A percentile compares a stretch with the other conserved stretches of the same genome.
These are phyloP conservation scores for Nemapogon koenigi DNA, from an alignment of 2,888 invertebrate species.

Conservation along the genomic window DNA sequence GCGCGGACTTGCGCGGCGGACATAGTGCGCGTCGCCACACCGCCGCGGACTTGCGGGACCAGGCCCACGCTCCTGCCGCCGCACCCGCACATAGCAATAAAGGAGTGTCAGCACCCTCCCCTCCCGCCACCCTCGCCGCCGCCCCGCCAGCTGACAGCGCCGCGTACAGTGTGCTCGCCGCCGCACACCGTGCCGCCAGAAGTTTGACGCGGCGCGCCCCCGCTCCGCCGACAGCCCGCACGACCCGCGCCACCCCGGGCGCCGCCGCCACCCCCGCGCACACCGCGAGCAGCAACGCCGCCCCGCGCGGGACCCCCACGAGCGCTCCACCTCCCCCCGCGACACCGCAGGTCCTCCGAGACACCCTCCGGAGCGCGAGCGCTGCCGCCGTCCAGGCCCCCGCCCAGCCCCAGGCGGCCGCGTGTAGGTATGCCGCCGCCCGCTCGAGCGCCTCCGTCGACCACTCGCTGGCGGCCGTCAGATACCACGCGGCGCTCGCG, in stretches of 20 bases:
- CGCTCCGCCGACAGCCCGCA: slow-evolving; percentile 53
- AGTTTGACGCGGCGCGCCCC: slow-evolving; percentile 76
- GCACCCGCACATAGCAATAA: slow-evolving; percentile 34
- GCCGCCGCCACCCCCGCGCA: slow-evolving; percentile 77
- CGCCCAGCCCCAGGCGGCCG: slow-evolving; percentile 87
- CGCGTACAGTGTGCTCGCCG: slow-evolving; percentile 80
- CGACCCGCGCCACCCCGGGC: slow-evolving; percentile 77
- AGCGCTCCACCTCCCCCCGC: slow-evolving; percentile 66
- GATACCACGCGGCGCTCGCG: slow-evolving; percentile 87
- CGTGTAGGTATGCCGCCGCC: slow-evolving; percentile 84
- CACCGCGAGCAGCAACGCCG: slow-evolving; percentile 72
- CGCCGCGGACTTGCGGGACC: slow-evolving; percentile 66
- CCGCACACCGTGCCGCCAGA: slow-evolving; percentile 77
- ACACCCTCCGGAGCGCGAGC: slow-evolving; percentile 77
- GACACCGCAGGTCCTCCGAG: slow-evolving; percentile 84
- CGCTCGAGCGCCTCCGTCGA: slow-evolving; percentile 90
- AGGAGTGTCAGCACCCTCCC: slow-evolving; percentile 38
- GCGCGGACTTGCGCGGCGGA: slow-evolving; percentile 46
- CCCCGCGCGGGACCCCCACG: slow-evolving; percentile 66
- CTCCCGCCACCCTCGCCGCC: slow-evolving; percentile 69
- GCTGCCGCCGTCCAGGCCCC: slow-evolving; percentile 85
- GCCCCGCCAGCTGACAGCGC: slow-evolving; percentile 75
- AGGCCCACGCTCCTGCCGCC: slow-evolving; percentile 73
- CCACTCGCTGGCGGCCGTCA: slow-evolving; percentile 92
- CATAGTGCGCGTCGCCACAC: slow-evolving; percentile 64